Conservation (phyloP, 2,113 vertebrate genomes). For the Australoheros scitulus region DNA sequence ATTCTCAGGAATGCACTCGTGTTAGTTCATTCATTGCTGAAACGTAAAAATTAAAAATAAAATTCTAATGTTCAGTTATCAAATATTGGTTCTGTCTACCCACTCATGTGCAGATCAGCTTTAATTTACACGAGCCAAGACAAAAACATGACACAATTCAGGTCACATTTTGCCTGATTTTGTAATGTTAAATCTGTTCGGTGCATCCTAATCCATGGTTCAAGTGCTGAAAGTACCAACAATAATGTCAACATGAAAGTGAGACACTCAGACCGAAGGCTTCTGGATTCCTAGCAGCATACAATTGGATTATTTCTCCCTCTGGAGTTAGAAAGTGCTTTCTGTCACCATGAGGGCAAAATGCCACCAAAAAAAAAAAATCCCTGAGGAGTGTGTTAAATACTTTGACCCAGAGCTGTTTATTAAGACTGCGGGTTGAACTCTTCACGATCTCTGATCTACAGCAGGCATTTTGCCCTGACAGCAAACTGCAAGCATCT, state of each 20-base stretch:
- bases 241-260: neutral
- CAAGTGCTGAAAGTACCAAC: conserved; percentile 5
- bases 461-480: neutral
- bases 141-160: neutral
- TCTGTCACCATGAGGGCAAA: neutral
- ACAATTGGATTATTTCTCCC: conserved; percentile 7
- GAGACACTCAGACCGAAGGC: neutral
- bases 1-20: neutral
- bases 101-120: neutral
- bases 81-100: neutral
- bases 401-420: conserved; percentile 6
- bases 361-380: neutral
- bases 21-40: neutral
- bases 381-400: neutral
- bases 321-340: conserved; percentile 4
- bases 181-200: neutral
- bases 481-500: conserved; percentile 7
- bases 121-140: neutral
- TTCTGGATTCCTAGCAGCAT: neutral
- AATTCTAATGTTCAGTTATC: neutral
- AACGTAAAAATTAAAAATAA: neutral
- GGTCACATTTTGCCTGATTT: neutral
- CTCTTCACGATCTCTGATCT: conserved; percentile 4
- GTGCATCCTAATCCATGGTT: neutral
- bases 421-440: neutral